Base-by-base conservation (phyloP, 2,888 invertebrate genomes). In the Cheiracanthium punctorium region DNA sequence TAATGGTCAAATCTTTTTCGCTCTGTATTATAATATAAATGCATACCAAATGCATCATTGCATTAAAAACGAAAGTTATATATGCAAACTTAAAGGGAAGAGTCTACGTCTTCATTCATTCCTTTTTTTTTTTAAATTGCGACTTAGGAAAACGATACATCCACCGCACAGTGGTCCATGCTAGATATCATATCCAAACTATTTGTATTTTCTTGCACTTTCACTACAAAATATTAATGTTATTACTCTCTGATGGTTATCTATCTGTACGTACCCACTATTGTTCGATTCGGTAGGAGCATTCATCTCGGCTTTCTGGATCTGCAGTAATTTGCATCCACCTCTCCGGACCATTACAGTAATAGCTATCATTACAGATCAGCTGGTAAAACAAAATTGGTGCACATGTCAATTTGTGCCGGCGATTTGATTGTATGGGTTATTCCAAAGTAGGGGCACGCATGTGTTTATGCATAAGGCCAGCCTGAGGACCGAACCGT, bases 301-400 rank as follows among this genome's bases (percentile, higher is more conserved):
- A 24, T 33, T 65, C 24, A 43, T 41, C 52, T 65, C 41, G 20
- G 43, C 37, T 41, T 82, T 20, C 58, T 10, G 8, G 14, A 80
- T 73, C 29, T 65, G 28, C 37, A 14, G n/a, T 77, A 72, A 84
- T 82, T 82, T 84, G 77, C 82, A 84, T 84, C 65, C 73, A 41
- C 24, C 30, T 1, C 71, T 65, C 4, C 48, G n/a, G 33, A 73
- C 29, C 52, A 72, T 77, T 77, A 73, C 41, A 67, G 14, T 77
- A 84, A 84, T 73, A 69, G 77, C 77, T 84, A 77, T 84, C 77
- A 84, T 84, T 82, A 77, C 65, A 71, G 65, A 72, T 77, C 48
- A 82, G 67, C 37, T 77, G 82, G 67, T 82, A 82, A 82, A 82
- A 77, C 77, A 48, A 77, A 84, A 73, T 84, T 72, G 72, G 67